Evolutionary conservation across 2,113 vertebrate species (phyloP), one percentile per base, ranked within the genome.

Genomic region (Phrynosoma blainvillii): DNA sequence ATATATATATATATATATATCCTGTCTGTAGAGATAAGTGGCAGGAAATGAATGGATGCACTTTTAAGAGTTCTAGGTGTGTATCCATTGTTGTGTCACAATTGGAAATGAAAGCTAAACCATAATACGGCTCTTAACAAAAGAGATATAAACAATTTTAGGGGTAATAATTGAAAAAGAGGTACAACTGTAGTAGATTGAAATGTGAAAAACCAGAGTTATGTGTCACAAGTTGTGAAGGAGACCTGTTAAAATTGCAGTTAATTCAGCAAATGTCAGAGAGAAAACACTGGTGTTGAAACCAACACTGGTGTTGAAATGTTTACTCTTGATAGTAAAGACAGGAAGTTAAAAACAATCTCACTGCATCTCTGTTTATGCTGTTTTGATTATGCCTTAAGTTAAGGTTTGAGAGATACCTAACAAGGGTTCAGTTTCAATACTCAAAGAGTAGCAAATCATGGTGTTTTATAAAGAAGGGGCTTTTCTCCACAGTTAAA

Each of bases 361-460:
- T n/a, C 27, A 59, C 32, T 85, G 36, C 59, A 75, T 62, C 13
- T 76, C 54, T 77, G 32, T 12, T 77, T 40, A 62, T 62, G 11
- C 56, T 62, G 11, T 36, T 65, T 84, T 16, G 52, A 13, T 59
- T 75, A 32, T 25, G n/a, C 12, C 13, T 21, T 77, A 30, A 30
- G n/a, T 68, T 78, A 42, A 47, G 1, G 47, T 78, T 52, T 71
- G 40, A 70, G 21, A 32, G 13, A 11, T 70, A 70, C 21, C 10
- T 36, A 9, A 86, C 25, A 59, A 40, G 90, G 88, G 82, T 83
- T 93, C 89, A 88, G 59, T 89, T 93, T 88, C 75, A 87, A 66
- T 25, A 84, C 83, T 88, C 91, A 68, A 68, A 92, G 36, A 90
- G 88, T 40, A 56, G 14, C 47, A 92, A 92, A 88, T 42, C 82